phyloP scores from a whole-genome alignment of 2,113 vertebrate species.

The Aspidoscelis tigris region DNA sequence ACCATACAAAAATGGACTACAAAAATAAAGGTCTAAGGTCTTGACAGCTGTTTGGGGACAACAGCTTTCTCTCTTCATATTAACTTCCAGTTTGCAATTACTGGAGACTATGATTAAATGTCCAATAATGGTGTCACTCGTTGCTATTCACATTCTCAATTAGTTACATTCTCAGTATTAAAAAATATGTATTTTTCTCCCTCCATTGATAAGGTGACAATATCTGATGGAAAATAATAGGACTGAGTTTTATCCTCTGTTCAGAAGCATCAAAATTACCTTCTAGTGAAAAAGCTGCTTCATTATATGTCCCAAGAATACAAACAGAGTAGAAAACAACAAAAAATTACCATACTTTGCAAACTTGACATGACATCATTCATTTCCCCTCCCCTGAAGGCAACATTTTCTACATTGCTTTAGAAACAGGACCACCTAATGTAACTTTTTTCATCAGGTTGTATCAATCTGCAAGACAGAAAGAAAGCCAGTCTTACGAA shows the following conservation, averaged over 20 bases:
- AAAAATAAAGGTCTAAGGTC: constrained; percentile 23
- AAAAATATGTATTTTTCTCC: constrained; percentile 57
- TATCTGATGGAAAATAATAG: constrained; percentile 46
- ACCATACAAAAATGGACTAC: constrained; percentile 38
- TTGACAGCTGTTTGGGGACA: constrained; percentile 26
- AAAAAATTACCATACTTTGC: constrained; percentile 16
- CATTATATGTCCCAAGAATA: constrained; percentile 45
- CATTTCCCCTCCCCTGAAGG: neutral
- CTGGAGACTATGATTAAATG: constrained; percentile 26
- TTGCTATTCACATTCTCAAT: constrained; percentile 31
- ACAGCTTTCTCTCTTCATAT: constrained; percentile 22
- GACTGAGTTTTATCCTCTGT: constrained; percentile 37
- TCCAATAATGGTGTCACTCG: constrained; percentile 15
- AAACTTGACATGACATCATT: neutral
- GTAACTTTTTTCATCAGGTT: constrained; percentile 37
- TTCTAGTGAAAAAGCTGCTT: constrained; percentile 49
- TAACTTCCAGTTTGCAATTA: constrained; percentile 46
- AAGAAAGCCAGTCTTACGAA: constrained; percentile 14
- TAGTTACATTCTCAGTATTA: constrained; percentile 47
- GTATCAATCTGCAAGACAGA: constrained; percentile 6
- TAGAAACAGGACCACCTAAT: constrained; percentile 19
- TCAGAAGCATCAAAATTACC: constrained; percentile 48
- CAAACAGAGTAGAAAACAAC: constrained; percentile 22
- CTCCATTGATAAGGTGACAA: constrained; percentile 31
- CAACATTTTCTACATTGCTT: constrained; percentile 36